Base-by-base conservation (phyloP, 1,140 invertebrate species). In the Thaumatotibia leucotreta region DNA sequence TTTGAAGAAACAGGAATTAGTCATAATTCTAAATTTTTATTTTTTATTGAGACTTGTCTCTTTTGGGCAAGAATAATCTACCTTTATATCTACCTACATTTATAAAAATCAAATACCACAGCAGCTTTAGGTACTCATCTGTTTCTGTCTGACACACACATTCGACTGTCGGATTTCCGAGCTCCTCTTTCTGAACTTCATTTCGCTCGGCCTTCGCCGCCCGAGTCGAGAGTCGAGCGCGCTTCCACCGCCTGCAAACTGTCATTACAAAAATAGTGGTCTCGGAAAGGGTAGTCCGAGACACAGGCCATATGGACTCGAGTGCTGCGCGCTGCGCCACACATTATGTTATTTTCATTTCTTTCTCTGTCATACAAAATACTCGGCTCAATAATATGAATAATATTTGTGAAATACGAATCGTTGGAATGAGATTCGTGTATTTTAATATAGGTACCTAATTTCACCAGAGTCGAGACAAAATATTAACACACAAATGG, bases 191-290 rank as follows among this genome's bases (percentile, higher is more conserved):
- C 52, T 24, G 52, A 11, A 27, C 24, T 24, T 54, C 50, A 49
- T 6, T 2, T 2, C 23, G 24, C 6, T 58, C 52, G 52, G 52
- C 52, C 24, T 58, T 58, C 52, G 67, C 64, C 70, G 69, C 72
- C 71, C 69, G 69, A 33, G 66, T 61, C 54, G 61, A 32, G 33
- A 39, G 54, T 32, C 61, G 61, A 17, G 31, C 61, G 39, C 32
- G 63, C 9, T 63, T 39, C 67, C 65, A 66, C 85, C 86, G 84
- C 86, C 86, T 89, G 86, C 80, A 62, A 79, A 84, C 83, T 84
- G 86, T 89, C 86, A 86, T 84, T 88, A 89, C 82, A 81, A 84
- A 89, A 89, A 88, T 89, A 89, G 86, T 88, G 83, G 80, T 49
- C 80, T 75, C 81, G 83, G 84, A 89, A 89, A 89, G 86, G 86